Percentiles rank a stretch among this genome's conserved stretches.
phyloP scores from a whole-genome alignment of 2,888 invertebrate genomes.

The Eristalis pertinax region DNA sequence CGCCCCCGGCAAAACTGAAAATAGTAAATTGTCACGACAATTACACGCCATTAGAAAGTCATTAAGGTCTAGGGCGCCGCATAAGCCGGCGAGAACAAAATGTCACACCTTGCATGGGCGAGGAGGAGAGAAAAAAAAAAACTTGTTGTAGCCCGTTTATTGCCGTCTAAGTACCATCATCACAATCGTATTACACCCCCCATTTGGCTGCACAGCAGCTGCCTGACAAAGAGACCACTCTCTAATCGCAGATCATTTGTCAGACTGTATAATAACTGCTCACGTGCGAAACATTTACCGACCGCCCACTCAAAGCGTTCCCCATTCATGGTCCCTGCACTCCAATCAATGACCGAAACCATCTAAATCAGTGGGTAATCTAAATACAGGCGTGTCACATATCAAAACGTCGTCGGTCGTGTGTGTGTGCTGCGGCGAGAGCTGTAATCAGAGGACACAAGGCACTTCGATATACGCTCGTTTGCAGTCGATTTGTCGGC shows the following conservation, averaged over 20 bases:
- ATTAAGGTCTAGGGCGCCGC: conserved; percentile 74
- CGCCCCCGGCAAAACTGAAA: not conserved
- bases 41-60: conserved; percentile 45
- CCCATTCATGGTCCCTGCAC: not conserved
- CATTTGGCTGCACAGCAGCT: conserved; percentile 12
- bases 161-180: conserved; percentile 32
- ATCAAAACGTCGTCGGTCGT: not conserved
- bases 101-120: conserved; percentile 22
- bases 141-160: conserved; percentile 33
- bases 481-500: conserved; percentile 49
- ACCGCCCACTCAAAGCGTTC: not conserved
- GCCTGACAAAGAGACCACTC: conserved; percentile 1
- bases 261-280: conserved; percentile 20
- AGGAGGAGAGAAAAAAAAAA: not conserved
- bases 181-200: conserved; percentile 19
- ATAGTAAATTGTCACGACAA: conserved; percentile 20
- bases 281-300: conserved; percentile 32
- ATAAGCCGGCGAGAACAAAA: conserved; percentile 32
- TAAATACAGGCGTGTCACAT: conserved; percentile 42
- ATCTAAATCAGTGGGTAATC: conserved; percentile 35
- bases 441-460: conserved; percentile 20
- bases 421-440: not conserved
- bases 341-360: conserved; percentile 37
- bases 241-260: conserved; percentile 32
- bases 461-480: conserved; percentile 49